phyloP scores from a whole-genome alignment of 2,113 vertebrate genomes.

The Silurus meridionalis region DNA sequence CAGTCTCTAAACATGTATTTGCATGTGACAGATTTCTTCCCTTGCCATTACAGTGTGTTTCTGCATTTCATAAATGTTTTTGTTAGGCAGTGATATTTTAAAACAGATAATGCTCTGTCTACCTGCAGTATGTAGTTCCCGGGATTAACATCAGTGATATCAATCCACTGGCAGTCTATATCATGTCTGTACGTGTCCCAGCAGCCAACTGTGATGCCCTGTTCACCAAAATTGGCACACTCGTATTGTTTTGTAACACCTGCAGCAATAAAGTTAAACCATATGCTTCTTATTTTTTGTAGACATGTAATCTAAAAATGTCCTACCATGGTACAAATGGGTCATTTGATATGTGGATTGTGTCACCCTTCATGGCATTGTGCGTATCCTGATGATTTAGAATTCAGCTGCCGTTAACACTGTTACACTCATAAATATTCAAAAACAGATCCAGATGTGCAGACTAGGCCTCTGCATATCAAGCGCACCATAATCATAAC shows the following conservation, averaged over 20 bases:
- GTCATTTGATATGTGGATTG: slow-evolving; percentile 5
- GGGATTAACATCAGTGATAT: slow-evolving; percentile 90
- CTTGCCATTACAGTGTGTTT: slow-evolving; percentile 2
- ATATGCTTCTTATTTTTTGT: neutral
- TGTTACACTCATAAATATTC: neutral
- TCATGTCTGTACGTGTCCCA: slow-evolving; percentile 97
- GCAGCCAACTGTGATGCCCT: slow-evolving; percentile 96
- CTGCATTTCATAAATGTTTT: neutral
- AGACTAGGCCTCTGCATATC: slow-evolving; percentile 3
- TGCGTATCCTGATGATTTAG: neutral
- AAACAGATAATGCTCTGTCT: neutral
- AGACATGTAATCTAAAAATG: neutral
- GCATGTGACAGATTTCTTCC: neutral
- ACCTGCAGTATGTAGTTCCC: slow-evolving; percentile 98
- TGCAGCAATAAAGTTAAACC: slow-evolving; percentile 57
- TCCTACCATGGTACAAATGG: neutral
- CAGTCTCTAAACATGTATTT: neutral
- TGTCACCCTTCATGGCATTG: neutral
- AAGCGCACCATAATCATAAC: slow-evolving; percentile 12
- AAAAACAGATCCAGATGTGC: neutral
- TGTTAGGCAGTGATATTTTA: neutral
- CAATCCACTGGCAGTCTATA: slow-evolving; percentile 98
- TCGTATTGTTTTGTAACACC: slow-evolving; percentile 91
- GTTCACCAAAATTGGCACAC: slow-evolving; percentile 98
- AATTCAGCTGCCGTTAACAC: neutral